phyloP scores from a whole-genome alignment of 2,888 invertebrate species.

The Diaprepes abbreviatus region DNA sequence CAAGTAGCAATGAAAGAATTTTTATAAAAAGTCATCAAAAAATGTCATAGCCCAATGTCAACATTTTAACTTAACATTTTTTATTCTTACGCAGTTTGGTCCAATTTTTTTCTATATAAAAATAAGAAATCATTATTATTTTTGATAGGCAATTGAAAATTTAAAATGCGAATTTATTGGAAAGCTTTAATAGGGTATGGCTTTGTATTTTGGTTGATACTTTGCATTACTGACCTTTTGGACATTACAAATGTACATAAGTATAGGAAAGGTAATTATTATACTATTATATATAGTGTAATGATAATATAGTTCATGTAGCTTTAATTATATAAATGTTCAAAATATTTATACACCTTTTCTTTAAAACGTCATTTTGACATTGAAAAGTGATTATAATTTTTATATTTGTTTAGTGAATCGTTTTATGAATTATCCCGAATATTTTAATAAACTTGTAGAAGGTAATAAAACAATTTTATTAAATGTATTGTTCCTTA shows the following conservation, averaged over 20 bases:
- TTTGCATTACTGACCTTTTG: constrained; percentile 58
- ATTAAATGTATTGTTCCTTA: too few relatives aligned
- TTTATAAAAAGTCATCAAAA: too few relatives aligned
- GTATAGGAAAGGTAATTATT: constrained; percentile 41
- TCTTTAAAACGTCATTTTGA: neutral
- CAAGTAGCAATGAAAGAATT: too few relatives aligned
- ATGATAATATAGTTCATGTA: too few relatives aligned
- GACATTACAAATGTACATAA: constrained; percentile 47
- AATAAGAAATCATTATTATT: neutral
- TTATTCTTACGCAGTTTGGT: neutral
- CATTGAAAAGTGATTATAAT: neutral
- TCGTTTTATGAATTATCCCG: constrained; percentile 30
- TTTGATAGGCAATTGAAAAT: neutral
- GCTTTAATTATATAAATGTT: too few relatives aligned
- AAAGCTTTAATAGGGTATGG: constrained; percentile 58
- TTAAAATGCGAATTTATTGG: constrained; percentile 59
- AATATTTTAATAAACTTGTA: constrained; percentile 38
- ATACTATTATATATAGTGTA: too few relatives aligned
- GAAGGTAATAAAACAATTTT: constrained; percentile 21
- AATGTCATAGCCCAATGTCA: neutral
- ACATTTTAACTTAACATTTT: constrained; percentile 3
- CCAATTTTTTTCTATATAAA: neutral
- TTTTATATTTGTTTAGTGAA: constrained; percentile 10
- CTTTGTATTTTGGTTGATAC: constrained; percentile 58
- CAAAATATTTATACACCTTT: neutral